Evolutionary conservation across 2,888 invertebrate genomes (phyloP).

Genomic region (Drosophila mimetica): DNA sequence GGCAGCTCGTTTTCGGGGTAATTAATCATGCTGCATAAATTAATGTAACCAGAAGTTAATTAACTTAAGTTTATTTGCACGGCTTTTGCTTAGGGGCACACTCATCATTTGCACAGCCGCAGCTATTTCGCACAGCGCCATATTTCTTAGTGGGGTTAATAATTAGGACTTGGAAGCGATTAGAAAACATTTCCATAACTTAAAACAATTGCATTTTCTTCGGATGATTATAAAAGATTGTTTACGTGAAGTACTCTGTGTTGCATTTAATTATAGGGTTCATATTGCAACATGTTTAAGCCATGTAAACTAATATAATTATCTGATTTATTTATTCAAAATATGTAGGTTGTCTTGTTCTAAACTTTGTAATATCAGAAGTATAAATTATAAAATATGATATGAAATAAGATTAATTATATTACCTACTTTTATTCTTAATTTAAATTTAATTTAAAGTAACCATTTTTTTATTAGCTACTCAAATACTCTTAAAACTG

Average conservation of each 20-base stretch:
- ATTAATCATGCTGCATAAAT: slow-evolving; percentile 82
- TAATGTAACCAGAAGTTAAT: slow-evolving; percentile 83
- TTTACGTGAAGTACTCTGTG: neutral
- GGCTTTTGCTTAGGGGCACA: slow-evolving; percentile 45
- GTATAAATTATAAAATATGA: no score
- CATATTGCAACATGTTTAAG: neutral
- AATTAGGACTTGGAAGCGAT: neutral
- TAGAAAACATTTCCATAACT: neutral
- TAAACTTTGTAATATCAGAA: no score
- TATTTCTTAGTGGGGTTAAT: neutral
- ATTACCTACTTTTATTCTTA: no score
- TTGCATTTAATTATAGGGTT: neutral
- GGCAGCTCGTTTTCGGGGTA: slow-evolving; percentile 56
- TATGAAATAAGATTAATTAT: no score
- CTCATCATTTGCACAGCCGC: slow-evolving; percentile 28
- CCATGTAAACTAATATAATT: neutral
- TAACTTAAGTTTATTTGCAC: slow-evolving; percentile 81
- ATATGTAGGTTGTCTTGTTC: no score
- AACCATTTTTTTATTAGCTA: no score
- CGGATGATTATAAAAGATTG: neutral
- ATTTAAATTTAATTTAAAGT: no score
- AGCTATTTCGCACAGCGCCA: slow-evolving; percentile 5
- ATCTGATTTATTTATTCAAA: no score
- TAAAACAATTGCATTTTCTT: neutral
- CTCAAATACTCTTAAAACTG: no score